Evolutionary conservation across 2,888 invertebrate species (phyloP).

Genomic region (Aphrophora alni): DNA sequence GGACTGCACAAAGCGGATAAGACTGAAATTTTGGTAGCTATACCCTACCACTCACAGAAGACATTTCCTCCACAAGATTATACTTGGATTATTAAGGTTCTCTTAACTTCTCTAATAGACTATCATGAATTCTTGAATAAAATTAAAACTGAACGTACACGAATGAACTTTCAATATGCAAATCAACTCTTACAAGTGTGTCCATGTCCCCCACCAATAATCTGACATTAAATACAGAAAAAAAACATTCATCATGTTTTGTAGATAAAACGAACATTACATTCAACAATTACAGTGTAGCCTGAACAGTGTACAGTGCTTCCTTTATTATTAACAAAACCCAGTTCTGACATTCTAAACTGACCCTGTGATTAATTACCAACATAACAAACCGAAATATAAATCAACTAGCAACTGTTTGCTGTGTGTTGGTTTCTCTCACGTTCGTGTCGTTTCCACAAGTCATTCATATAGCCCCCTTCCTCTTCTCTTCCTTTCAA

Average conservation of each 20-base stretch:
- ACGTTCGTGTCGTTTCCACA: neutral
- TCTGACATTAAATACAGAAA: neutral
- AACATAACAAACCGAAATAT: conserved; percentile 2
- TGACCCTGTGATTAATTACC: conserved; percentile 2
- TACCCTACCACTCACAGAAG: too few relatives aligned
- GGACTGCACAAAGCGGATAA: too few relatives aligned
- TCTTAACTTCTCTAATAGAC: too few relatives aligned
- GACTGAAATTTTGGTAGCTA: too few relatives aligned
- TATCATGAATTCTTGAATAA: too few relatives aligned
- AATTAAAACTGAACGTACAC: too few relatives aligned
- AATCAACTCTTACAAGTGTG: too few relatives aligned
- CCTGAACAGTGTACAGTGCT: neutral
- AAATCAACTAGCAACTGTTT: neutral
- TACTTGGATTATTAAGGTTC: too few relatives aligned
- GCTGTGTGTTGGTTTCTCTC: neutral
- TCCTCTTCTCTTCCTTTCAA: neutral
- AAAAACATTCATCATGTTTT: neutral
- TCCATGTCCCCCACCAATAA: neutral
- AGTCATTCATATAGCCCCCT: neutral
- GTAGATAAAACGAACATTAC: neutral
- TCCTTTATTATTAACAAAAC: conserved; percentile 9
- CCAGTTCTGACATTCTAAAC: conserved; percentile 1
- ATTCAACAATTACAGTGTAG: neutral
- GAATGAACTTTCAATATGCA: too few relatives aligned
- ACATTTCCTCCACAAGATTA: too few relatives aligned